These are phyloP conservation scores for Ephialtes manifestator DNA, from an alignment of 2,888 invertebrate genomes.

Conservation along the genomic window DNA sequence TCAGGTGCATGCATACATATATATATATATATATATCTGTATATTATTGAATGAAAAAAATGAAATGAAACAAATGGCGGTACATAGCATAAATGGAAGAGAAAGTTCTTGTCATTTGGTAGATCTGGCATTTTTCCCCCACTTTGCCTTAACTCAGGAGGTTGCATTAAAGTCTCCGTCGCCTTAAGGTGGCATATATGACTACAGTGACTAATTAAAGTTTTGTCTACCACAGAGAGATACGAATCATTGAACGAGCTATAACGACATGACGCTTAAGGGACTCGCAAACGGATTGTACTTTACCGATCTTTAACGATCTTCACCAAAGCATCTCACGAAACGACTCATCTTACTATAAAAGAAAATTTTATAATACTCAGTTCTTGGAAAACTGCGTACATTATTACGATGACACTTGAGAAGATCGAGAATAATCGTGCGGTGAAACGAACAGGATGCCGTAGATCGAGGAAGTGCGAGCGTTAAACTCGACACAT, in stretches of 20 bases:
- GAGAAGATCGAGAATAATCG: conserved; percentile 6
- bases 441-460: conserved; percentile 27
- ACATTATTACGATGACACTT: not conserved
- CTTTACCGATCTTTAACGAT: conserved; percentile 1
- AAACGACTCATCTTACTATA: not conserved
- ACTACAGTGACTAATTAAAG: conserved; percentile 29
- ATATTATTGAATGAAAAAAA: not conserved
- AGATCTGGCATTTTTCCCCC: conserved; percentile 16
- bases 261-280: not conserved
- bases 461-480: conserved; percentile 50
- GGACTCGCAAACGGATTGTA: not conserved
- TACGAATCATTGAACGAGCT: not conserved
- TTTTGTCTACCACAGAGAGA: not conserved
- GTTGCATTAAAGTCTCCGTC: not conserved
- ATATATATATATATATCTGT: no score
- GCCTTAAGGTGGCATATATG: not conserved
- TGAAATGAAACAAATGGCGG: conserved; percentile 9
- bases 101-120: conserved; percentile 50
- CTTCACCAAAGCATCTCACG: not conserved
- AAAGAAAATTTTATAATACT: not conserved
- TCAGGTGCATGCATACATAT: not conserved
- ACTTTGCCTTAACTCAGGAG: not conserved
- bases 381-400: conserved; percentile 8
- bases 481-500: conserved; percentile 58
- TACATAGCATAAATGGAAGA: conserved; percentile 26